These are phyloP conservation scores for Micoletzkya japonica DNA, from an alignment of 2,888 invertebrate genomes.

Conservation along the genomic window DNA sequence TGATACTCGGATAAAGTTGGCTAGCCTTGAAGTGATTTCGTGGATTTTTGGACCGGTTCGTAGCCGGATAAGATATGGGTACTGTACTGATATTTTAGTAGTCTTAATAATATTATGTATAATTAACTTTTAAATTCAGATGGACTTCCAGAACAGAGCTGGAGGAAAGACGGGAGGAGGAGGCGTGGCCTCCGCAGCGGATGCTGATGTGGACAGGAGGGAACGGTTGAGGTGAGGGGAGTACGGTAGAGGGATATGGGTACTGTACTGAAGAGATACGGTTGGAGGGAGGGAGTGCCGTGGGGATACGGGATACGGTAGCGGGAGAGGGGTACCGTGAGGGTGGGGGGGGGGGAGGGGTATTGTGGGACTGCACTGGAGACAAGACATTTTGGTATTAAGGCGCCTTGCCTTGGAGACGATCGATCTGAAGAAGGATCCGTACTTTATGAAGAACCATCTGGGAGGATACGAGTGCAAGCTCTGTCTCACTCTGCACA, in stretches of 20 bases:
- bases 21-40: no score
- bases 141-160: conserved; percentile 99
- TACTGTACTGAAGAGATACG: neutral
- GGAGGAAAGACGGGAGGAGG: conserved; percentile 99
- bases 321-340: no score
- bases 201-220: conserved; percentile 88
- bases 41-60: no score
- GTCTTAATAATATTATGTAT: no score
- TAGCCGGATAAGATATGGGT: no score
- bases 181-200: conserved; percentile 97
- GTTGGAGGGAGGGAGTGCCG: neutral
- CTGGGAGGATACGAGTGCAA: conserved; percentile 97
- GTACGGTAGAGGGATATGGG: conserved; percentile 9
- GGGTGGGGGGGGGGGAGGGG: conserved; percentile 1
- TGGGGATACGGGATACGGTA: neutral
- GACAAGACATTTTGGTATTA: conserved; percentile 68
- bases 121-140: conserved; percentile 67
- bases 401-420: conserved; percentile 95
- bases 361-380: neutral
- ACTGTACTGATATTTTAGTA: no score
- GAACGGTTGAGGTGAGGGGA: conserved; percentile 46
- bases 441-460: conserved; percentile 99
- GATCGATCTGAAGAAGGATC: conserved; percentile 97
- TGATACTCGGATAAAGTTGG: no score
- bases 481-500: conserved; percentile 93